phyloP scores from a whole-genome alignment of 1,140 invertebrate genomes.

The Procambarus clarkii region DNA sequence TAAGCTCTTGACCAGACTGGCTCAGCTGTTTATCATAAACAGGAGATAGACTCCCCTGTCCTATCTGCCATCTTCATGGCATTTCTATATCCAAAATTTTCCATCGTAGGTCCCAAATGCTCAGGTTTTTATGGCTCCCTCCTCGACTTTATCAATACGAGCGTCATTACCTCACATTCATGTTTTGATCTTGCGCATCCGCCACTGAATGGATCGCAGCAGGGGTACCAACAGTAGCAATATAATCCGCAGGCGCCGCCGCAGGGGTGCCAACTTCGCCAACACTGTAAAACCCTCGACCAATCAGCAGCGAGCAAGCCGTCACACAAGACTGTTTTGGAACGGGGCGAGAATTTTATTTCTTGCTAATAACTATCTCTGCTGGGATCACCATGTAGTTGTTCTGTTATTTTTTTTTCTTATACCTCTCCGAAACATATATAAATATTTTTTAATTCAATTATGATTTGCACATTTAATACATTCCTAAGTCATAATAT shows the following conservation, averaged over 20 bases:
- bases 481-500: too few relatives aligned
- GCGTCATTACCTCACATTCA: slow-evolving; percentile 64
- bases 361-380: slow-evolving; percentile 19
- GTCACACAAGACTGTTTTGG: background rate
- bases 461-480: too few relatives aligned
- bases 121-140: slow-evolving; percentile 48
- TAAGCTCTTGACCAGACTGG: slow-evolving; percentile 23
- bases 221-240: slow-evolving; percentile 65
- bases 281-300: slow-evolving; percentile 28
- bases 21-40: slow-evolving; percentile 43
- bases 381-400: background rate
- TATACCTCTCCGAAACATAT: too few relatives aligned
- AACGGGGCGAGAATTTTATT: background rate
- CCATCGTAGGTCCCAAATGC: slow-evolving; percentile 34
- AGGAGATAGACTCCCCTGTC: slow-evolving; percentile 17
- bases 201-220: slow-evolving; percentile 53
- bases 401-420: background rate
- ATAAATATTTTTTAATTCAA: too few relatives aligned
- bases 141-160: slow-evolving; percentile 42
- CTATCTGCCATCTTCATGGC: slow-evolving; percentile 43
- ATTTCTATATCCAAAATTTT: slow-evolving; percentile 27
- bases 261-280: slow-evolving; percentile 52
- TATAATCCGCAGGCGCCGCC: slow-evolving; percentile 44
- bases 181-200: slow-evolving; percentile 56
- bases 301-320: slow-evolving; percentile 38